Evolutionary conservation across 2,888 invertebrate genomes (phyloP), one percentile per base, ranked within the genome.

Genomic region (Heliconius sara): DNA sequence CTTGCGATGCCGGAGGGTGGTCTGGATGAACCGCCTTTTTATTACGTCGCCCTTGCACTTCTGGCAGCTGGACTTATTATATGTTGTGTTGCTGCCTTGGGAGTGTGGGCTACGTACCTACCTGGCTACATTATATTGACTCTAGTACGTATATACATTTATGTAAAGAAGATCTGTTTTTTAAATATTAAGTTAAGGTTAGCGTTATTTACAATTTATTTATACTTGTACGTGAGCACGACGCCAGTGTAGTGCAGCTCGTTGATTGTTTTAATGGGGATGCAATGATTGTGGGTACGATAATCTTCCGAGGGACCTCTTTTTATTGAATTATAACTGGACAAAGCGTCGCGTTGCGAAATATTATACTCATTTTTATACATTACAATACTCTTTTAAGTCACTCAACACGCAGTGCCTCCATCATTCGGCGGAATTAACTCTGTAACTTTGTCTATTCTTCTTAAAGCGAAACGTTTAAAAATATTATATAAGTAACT

Each of bases 81-180:
- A 76, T 96, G 97, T 77, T 94, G 96, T 10, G 96, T 96, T 1
- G 96, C 97, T 6, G 96, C 98, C 71, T 91, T 98, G 30, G 98
- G 98, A 73, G 98, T 97, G 90, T 98, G 98, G 97, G 97, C 97
- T 0, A 96, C 97, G 0, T 97, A 97, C 86, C 95, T 97, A 85
- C 96, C 97, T 83, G 97, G 97, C 85, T 97, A 97, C 86, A 96
- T 96, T 84, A 96, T 97, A 83, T 93, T 84, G 65, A 82, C 83
- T 22, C 73, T 81, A 68, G 84, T 84, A 80, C 83, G 84, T 79
- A 77, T 43, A 27, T 72, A 47, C 16, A 70, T 74, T 19, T 27
- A 60, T 10, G 10, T 65, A 27, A 25, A 25, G 63, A 4, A 60
- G 2, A 16, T 16, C 25, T 27, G 1, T 13, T 10, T 25, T n/a